Evolutionary conservation across 2,797 vertebrate species (phyloP), one percentile per base, ranked within the genome.

Genomic region (Myotis vivesi): DNA sequence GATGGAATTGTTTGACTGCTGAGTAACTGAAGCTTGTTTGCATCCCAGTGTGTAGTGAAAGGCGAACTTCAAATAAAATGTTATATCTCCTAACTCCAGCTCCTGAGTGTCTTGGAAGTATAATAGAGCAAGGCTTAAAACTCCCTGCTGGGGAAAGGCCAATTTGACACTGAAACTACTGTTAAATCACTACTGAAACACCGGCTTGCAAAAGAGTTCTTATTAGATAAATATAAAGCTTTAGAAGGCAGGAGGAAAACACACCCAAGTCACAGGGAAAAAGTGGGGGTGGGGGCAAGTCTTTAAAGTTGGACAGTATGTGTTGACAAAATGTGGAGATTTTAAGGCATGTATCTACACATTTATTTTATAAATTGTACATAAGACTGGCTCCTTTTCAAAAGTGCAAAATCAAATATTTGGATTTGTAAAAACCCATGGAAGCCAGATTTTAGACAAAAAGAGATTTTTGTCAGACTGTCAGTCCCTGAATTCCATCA

Each of bases 51-150:
- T 98, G 98, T 97, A 98, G 96, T 97, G 98, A 98, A 98, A 98
- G 97, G 96, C 98, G 97, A 98, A 98, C 98, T 98, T 99, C 98
- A 99, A 98, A 99, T 98, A 98, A 98, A 98, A 98, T 97, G 97
- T 98, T 98, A 95, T 98, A 98, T 98, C 98, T 98, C 98, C 98
- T 96, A 98, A 98, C 98, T 98, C 98, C 98, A 98, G 98, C 98
- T 98, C 98, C 92, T 97, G 96, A 98, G 98, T 98, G 96, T 98
- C 98, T 98, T 98, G 98, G 98, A 99, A 98, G 97, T 98, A 98
- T 98, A 98, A 98, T 98, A 97, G 97, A 98, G 97, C 98, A 97
- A 98, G 97, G 98, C 98, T 98, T 98, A 98, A 97, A 97, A 97
- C 98, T 98, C 98, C 98, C 98, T 97, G 98, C 98, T 98, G 98